Conservation (phyloP, 2,113 vertebrate species). For the Ondatra zibethicus region DNA sequence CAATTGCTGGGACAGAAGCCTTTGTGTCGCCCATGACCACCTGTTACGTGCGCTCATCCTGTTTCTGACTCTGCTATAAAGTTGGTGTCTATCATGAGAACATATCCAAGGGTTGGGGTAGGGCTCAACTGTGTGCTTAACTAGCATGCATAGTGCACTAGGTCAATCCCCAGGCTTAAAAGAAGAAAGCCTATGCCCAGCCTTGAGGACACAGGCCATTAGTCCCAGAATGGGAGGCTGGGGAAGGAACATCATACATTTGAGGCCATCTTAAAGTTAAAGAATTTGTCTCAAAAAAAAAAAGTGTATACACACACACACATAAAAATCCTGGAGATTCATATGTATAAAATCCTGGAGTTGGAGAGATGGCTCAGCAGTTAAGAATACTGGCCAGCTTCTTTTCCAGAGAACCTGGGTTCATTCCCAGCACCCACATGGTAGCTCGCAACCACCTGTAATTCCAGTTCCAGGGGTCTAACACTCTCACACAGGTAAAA, state of each 20-base stretch:
- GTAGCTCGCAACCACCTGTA: too few species aligned
- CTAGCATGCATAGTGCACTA: neutral
- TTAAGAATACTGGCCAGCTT: too few species aligned
- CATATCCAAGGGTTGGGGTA: neutral
- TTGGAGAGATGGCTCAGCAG: too few species aligned
- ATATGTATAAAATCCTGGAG: too few species aligned
- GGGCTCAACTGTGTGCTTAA: neutral
- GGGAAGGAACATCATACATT: neutral
- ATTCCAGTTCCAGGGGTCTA: too few species aligned
- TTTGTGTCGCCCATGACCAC: neutral
- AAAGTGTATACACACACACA: too few species aligned
- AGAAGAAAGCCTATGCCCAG: neutral
- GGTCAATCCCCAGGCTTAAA: neutral
- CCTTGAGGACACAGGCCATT: neutral
- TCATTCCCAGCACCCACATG: too few species aligned
- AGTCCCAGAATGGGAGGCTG: neutral
- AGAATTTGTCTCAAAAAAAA: neutral
- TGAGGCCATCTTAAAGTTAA: neutral
- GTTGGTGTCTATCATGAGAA: neutral
- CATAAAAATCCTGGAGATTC: too few species aligned
- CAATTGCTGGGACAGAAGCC: neutral
- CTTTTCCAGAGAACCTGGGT: too few species aligned
- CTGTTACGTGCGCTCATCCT: too few species aligned
- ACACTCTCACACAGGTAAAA: too few species aligned
- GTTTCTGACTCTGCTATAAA: neutral